Conservation (phyloP, 2,888 invertebrate species). For the Ornithoptera priamus region DNA sequence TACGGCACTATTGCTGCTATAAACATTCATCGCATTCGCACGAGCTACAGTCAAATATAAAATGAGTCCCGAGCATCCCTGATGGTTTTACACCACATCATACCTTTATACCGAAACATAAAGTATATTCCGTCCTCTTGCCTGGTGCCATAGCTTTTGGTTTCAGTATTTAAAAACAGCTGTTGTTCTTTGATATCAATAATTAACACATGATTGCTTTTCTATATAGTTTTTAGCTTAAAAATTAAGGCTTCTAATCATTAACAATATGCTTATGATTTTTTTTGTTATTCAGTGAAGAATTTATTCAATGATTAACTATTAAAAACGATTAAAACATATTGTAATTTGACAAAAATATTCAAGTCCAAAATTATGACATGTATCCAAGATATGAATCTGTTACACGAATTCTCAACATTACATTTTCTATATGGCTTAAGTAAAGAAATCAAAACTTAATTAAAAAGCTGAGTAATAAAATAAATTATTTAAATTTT, state of each 20-base stretch:
- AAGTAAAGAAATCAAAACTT: neutral
- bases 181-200: neutral
- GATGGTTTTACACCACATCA: neutral
- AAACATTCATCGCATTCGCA: constrained; percentile 60
- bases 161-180: neutral
- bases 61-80: constrained; percentile 8
- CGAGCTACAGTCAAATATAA: constrained; percentile 44
- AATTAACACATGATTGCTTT: no score
- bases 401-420: neutral
- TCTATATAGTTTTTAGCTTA: no score
- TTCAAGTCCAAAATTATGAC: no score
- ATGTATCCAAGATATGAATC: no score
- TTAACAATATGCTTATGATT: no score
- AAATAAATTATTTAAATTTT: constrained; percentile 1
- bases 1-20: constrained; percentile 56
- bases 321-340: no score
- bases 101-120: neutral
- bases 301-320: no score
- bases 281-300: no score
- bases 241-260: no score
- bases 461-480: no score
- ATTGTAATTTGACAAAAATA: no score
- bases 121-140: neutral
- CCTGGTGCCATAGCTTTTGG: neutral
- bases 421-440: neutral